phyloP scores from a whole-genome alignment of 2,888 invertebrate species.

The Baccha elongata region DNA sequence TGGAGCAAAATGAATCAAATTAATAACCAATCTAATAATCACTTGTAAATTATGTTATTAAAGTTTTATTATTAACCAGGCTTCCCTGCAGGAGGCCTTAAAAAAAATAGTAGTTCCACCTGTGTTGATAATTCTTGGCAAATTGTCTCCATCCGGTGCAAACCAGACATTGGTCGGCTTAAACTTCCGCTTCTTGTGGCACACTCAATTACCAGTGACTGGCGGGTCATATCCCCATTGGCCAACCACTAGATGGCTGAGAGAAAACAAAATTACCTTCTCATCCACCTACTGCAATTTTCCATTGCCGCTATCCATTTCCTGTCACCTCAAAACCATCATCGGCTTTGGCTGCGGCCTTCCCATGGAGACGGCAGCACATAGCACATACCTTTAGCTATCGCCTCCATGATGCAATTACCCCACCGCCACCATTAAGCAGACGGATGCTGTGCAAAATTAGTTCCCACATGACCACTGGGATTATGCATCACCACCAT shows the following conservation, averaged over 20 bases:
- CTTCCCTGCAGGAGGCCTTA: constrained; percentile 28
- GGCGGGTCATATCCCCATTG: constrained; percentile 50
- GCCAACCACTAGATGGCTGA: background rate
- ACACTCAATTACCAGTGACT: constrained; percentile 49
- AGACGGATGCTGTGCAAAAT: constrained; percentile 71
- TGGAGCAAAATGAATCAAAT: constrained; percentile 12
- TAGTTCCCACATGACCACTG: constrained; percentile 69
- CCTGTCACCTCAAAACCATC: constrained; percentile 67
- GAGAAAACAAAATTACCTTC: constrained; percentile 39
- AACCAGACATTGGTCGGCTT: constrained; percentile 46
- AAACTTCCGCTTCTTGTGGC: constrained; percentile 63
- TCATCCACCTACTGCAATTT: constrained; percentile 72
- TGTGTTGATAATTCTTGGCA: constrained; percentile 16
- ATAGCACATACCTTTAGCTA: background rate
- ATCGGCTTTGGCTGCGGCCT: constrained; percentile 12
- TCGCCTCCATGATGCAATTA: constrained; percentile 50
- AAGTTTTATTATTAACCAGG: constrained; percentile 3
- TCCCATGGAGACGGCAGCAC: constrained; percentile 3
- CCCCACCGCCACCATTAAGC: constrained; percentile 32
- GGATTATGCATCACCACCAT: constrained; percentile 54
- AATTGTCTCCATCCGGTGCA: constrained; percentile 71
- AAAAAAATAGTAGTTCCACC: constrained; percentile 48
- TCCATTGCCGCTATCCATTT: constrained; percentile 63
- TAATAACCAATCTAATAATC: constrained; percentile 39
- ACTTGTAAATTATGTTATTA: constrained; percentile 33